Conservation (phyloP, 1,140 invertebrate genomes). For the Zelostemma sp. region DNA sequence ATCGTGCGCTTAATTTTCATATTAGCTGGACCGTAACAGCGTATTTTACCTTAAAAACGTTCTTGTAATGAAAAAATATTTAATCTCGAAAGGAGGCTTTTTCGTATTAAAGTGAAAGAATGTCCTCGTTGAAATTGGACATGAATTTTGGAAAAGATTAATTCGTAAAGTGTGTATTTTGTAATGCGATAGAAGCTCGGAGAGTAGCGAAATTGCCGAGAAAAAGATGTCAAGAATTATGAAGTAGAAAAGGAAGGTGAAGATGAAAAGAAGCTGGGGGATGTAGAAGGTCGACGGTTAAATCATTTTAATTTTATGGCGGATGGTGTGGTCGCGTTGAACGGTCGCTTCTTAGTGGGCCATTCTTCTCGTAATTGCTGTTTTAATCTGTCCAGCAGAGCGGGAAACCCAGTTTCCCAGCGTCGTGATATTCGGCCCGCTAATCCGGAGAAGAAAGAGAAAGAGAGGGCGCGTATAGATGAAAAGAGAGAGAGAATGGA, state of each 20-base stretch:
- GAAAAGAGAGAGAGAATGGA: slow-evolving; percentile 5
- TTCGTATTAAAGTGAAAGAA: too few relatives aligned
- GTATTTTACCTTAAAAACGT: too few relatives aligned
- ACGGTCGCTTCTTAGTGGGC: slow-evolving; percentile 44
- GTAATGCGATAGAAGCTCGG: too few relatives aligned
- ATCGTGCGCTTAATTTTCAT: neutral
- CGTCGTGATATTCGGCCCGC: slow-evolving; percentile 28
- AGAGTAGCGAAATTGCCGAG: too few relatives aligned
- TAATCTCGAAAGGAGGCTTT: too few relatives aligned
- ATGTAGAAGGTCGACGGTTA: slow-evolving; percentile 17
- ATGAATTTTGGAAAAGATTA: too few relatives aligned
- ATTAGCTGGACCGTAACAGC: too few relatives aligned
- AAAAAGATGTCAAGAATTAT: too few relatives aligned
- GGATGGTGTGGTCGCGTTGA: slow-evolving; percentile 28
- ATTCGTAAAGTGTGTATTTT: too few relatives aligned
- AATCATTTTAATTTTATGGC: slow-evolving; percentile 57
- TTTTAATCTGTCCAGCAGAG: slow-evolving; percentile 56
- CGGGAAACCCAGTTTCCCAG: slow-evolving; percentile 44
- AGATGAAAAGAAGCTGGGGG: slow-evolving; percentile 3
- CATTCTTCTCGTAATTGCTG: slow-evolving; percentile 59
- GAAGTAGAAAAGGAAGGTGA: neutral
- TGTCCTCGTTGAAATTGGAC: too few relatives aligned
- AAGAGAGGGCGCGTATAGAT: neutral
- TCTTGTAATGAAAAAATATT: too few relatives aligned
- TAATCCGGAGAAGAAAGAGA: slow-evolving; percentile 27